phyloP scores from a whole-genome alignment of 2,888 invertebrate species.

The Caenorhabditis angaria region DNA sequence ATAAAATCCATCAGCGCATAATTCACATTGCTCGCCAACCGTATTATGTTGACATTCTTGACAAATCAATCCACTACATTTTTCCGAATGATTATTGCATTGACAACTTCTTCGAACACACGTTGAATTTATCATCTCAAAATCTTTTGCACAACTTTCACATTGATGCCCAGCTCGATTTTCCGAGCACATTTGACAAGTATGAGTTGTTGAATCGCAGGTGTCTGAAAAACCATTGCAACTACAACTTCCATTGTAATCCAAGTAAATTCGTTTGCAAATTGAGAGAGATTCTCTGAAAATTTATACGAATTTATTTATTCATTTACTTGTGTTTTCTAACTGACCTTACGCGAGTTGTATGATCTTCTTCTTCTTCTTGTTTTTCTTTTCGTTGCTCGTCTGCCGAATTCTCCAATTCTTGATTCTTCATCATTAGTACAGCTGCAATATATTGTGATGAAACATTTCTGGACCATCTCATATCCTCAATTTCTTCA shows the following conservation, averaged over 20 bases:
- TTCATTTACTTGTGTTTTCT: no score
- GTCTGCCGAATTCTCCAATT: slow-evolving; percentile 17
- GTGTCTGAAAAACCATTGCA: slow-evolving; percentile 40
- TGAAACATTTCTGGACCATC: slow-evolving; percentile 31
- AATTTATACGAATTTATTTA: no score
- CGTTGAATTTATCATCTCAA: background rate
- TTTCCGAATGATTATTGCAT: slow-evolving; percentile 44
- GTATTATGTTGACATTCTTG: slow-evolving; percentile 75
- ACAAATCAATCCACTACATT: slow-evolving; percentile 37
- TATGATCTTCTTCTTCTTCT: no score
- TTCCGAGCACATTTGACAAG: slow-evolving; percentile 92
- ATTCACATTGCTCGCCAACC: slow-evolving; percentile 73
- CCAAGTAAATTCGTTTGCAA: slow-evolving; percentile 53
- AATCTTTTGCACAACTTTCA: slow-evolving; percentile 75
- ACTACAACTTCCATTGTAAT: slow-evolving; percentile 44
- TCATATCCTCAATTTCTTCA: slow-evolving; percentile 55
- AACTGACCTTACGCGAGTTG: no score
- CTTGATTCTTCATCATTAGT: slow-evolving; percentile 25
- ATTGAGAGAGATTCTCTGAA: slow-evolving; percentile 51
- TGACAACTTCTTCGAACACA: slow-evolving; percentile 24
- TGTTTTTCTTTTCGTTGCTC: slow-evolving; percentile 17
- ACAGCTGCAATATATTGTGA: slow-evolving; percentile 39
- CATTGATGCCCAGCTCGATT: slow-evolving; percentile 90
- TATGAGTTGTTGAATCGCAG: slow-evolving; percentile 79
- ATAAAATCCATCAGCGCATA: slow-evolving; percentile 83